phyloP scores from a whole-genome alignment of 2,888 invertebrate genomes.

The Hyles lineata region DNA sequence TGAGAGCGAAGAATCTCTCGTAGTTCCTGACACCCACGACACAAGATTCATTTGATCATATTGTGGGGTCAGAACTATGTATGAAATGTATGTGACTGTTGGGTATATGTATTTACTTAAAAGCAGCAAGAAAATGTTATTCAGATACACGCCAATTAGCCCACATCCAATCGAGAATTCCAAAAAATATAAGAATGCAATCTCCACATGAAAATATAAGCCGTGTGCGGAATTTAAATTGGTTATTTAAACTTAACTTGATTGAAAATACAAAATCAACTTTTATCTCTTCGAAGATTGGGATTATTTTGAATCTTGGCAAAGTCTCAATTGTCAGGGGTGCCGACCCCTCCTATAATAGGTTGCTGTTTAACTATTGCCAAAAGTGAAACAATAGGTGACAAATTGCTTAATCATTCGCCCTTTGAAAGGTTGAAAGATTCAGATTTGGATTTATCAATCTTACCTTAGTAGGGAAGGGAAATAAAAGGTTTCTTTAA shows the following conservation, averaged over 20 bases:
- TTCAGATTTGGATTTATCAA: constrained; percentile 39
- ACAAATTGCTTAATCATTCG: constrained; percentile 49
- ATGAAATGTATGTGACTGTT: too few species aligned
- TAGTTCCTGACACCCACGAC: too few species aligned
- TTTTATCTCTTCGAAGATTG: constrained; percentile 5
- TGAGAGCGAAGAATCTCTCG: too few species aligned
- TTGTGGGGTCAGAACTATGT: too few species aligned
- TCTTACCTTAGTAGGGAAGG: constrained; percentile 18
- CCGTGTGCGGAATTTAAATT: constrained; percentile 10
- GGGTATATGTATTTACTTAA: too few species aligned
- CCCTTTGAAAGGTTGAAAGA: constrained; percentile 36
- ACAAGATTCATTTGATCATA: too few species aligned
- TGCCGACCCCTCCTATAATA: constrained; percentile 28
- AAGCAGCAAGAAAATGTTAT: background rate
- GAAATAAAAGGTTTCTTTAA: background rate
- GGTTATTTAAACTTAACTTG: constrained; percentile 13
- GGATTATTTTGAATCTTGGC: constrained; percentile 23
- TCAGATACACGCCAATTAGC: background rate
- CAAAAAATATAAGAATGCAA: background rate
- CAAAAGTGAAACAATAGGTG: constrained; percentile 41
- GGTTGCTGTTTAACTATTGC: constrained; percentile 34
- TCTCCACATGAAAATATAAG: background rate
- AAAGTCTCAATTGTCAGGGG: background rate
- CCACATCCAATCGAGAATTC: background rate
- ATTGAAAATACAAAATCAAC: constrained; percentile 24